A percentile compares a stretch with the other conserved stretches of the same genome.
These are phyloP conservation scores for Rotaria socialis DNA, from an alignment of 2,888 invertebrate genomes.

Conservation along the genomic window DNA sequence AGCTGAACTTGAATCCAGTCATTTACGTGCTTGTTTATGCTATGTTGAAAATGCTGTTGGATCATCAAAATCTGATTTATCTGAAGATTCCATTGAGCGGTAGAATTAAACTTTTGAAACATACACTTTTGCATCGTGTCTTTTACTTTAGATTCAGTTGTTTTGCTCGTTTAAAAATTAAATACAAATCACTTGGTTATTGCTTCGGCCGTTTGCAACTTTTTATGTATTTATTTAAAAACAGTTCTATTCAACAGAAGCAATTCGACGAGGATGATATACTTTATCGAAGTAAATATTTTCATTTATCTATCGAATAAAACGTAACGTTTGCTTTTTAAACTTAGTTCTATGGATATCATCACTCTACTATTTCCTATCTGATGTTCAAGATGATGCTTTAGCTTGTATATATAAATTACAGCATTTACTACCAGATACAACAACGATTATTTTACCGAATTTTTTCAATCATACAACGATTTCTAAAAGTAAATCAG, in stretches of 20 bases:
- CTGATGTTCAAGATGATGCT: neutral
- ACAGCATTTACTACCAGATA: neutral
- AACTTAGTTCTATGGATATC: neutral
- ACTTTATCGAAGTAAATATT: neutral
- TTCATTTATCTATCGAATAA: too few species aligned
- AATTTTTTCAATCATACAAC: neutral
- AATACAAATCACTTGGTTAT: constrained; percentile 13
- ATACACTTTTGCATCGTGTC: neutral
- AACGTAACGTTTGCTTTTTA: neutral
- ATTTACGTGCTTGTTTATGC: neutral
- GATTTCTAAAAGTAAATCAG: neutral
- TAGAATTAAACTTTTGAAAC: neutral
- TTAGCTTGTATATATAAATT: neutral
- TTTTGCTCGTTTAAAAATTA: constrained; percentile 16
- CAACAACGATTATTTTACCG: neutral
- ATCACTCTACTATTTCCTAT: neutral
- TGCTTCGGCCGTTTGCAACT: neutral
- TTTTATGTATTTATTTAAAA: neutral
- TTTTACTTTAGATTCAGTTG: neutral
- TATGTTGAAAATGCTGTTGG: constrained; percentile 2
- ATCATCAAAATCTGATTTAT: constrained; percentile 8
- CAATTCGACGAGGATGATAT: neutral
- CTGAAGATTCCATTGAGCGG: constrained; percentile 14
- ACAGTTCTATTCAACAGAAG: neutral
- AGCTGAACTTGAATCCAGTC: neutral